Base-by-base conservation (phyloP, 2,888 invertebrate genomes). In the Heteropelma amictum region DNA sequence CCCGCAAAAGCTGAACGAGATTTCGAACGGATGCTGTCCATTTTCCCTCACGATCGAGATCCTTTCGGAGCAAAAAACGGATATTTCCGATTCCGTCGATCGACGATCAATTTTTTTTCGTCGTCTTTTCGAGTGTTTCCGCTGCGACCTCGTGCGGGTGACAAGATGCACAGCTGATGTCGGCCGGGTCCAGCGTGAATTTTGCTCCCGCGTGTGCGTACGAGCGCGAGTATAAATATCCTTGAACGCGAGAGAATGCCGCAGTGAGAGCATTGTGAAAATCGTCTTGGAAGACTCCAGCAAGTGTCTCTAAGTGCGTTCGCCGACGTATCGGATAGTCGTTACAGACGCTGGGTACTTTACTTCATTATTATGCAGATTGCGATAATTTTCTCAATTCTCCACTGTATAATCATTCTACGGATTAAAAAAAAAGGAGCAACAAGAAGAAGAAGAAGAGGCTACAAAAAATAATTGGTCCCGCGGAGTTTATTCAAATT, bases 341-440 rank as follows among this genome's bases (percentile, higher is more conserved):
- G 45, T 33, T 45, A n/a, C n/a, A 30, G 45, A 19, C 33, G 3
- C n/a, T 28, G 19, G n/a, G n/a, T n/a, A n/a, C 14, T 17, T 21
- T 19, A 49, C 49, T 63, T 49, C 23, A 49, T 63, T 63, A 49
- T 63, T 49, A 49, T 49, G 49, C 35, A 63, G 49, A 63, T 45
- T 45, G 26, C 28, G 63, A 63, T 51, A 49, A 49, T 63, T 51
- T 38, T 38, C 63, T 38, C 19, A n/a, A 17, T 1, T 51, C 63
- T 61, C 33, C 23, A 49, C 12, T 14, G 26, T 7, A 40, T 53
- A 53, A 23, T 53, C 30, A 56, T 51, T 38, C 35, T n/a, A 5
- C 21, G 6, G 5, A 17, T 17, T 30, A 38, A 14, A 38, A 38
- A n/a, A 38, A 14, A 14, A n/a, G 0, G 38, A 12, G 14, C n/a